Percentiles rank a stretch among this genome's conserved stretches.
Evolutionary conservation across 2,888 invertebrate species (phyloP).

Genomic region (Selenia dentaria): DNA sequence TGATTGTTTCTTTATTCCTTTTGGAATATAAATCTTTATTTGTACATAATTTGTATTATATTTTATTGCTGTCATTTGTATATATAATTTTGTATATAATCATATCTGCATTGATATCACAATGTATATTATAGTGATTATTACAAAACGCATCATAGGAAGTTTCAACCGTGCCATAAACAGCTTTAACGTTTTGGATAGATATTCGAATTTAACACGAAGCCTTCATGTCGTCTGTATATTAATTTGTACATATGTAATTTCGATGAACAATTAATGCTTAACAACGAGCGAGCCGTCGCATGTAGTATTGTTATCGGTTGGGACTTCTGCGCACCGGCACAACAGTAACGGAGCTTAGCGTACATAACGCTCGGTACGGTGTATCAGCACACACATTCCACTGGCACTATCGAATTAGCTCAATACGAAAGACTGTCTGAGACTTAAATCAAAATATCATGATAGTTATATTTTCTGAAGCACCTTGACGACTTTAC

Average conservation of each 20-base stretch:
- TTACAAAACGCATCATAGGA: slow-evolving; percentile 34
- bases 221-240: slow-evolving; percentile 70
- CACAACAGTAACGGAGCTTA: slow-evolving; percentile 27
- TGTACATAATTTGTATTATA: slow-evolving; percentile 74
- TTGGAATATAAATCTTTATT: slow-evolving; percentile 48
- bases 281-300: slow-evolving; percentile 74
- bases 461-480: slow-evolving; percentile 77
- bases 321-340: slow-evolving; percentile 76
- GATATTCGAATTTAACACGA: slow-evolving; percentile 63
- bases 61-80: slow-evolving; percentile 34
- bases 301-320: slow-evolving; percentile 59
- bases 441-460: slow-evolving; percentile 71
- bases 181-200: slow-evolving; percentile 51
- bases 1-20: slow-evolving; percentile 39
- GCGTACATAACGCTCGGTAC: slow-evolving; percentile 27
- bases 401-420: slow-evolving; percentile 76
- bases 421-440: slow-evolving; percentile 82
- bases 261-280: slow-evolving; percentile 72
- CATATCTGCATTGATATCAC: slow-evolving; percentile 12
- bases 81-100: slow-evolving; percentile 41
- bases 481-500: slow-evolving; percentile 77
- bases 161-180: slow-evolving; percentile 55
- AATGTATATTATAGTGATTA: slow-evolving; percentile 16
- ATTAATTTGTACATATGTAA: slow-evolving; percentile 79
- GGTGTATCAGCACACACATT: slow-evolving; percentile 68